phyloP scores from a whole-genome alignment of 2,113 vertebrate genomes.

The Ranitomeya imitator region DNA sequence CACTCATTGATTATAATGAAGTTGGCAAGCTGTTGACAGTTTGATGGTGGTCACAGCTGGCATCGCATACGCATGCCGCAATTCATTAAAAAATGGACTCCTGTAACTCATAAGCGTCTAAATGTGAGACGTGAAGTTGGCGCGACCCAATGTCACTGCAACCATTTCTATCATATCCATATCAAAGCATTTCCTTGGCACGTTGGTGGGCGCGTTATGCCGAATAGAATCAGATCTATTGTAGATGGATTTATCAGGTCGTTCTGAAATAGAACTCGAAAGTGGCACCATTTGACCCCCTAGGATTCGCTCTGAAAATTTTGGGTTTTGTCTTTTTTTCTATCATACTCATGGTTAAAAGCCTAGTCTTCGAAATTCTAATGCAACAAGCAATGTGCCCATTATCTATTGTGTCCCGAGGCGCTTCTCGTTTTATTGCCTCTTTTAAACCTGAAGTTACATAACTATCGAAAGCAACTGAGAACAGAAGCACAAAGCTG shows the following conservation, averaged over 20 bases:
- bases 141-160: conserved; percentile 14
- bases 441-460: background rate
- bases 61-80: conserved; percentile 36
- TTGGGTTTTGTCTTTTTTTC: background rate
- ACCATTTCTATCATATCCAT: conserved; percentile 28
- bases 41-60: conserved; percentile 53
- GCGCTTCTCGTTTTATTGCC: background rate
- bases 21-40: conserved; percentile 49
- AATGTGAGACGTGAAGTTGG: conserved; percentile 34
- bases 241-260: conserved; percentile 15
- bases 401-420: background rate
- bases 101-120: conserved; percentile 37
- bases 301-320: background rate
- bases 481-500: background rate
- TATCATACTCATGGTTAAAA: background rate
- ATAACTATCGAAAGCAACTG: background rate
- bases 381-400: background rate
- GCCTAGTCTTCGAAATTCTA: background rate
- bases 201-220: background rate
- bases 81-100: conserved; percentile 48
- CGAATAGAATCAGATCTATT: background rate
- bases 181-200: conserved; percentile 36
- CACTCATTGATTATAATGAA: conserved; percentile 48
- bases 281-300: background rate
- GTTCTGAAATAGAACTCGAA: background rate